Conservation (phyloP, 1,140 invertebrate species). For the Bombus vancouverensis region DNA sequence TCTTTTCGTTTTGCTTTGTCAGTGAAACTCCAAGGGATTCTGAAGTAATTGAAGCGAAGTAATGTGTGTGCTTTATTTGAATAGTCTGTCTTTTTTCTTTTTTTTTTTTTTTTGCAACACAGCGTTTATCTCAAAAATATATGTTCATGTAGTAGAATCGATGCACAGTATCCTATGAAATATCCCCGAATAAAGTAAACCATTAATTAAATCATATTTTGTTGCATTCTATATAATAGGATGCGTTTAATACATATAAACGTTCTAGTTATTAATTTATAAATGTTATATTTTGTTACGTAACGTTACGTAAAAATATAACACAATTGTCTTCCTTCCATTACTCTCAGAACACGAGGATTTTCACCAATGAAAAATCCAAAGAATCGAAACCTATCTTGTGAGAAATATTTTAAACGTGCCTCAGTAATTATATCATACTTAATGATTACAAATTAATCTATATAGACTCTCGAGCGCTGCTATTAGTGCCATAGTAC, state of each 20-base stretch:
- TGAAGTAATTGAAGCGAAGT: constrained; percentile 16
- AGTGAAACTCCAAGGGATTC: background rate
- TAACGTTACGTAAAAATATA: background rate
- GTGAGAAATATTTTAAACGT: constrained; percentile 39
- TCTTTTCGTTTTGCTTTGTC: constrained; percentile 7
- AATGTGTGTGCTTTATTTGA: background rate
- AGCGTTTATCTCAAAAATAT: background rate
- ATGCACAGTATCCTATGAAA: background rate
- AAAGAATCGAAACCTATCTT: constrained; percentile 27
- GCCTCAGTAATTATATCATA: constrained; percentile 11
- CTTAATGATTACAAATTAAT: constrained; percentile 7
- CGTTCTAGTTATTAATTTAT: too few species aligned
- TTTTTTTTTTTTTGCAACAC: background rate
- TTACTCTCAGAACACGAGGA: background rate
- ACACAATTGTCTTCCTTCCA: background rate
- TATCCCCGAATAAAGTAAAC: background rate
- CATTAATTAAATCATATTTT: background rate
- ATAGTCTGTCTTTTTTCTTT: too few species aligned
- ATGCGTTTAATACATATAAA: too few species aligned
- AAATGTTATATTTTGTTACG: background rate
- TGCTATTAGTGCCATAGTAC: constrained; percentile 40
- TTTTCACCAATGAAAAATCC: background rate
- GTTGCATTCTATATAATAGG: background rate
- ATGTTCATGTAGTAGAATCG: background rate
- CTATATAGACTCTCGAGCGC: constrained; percentile 24